phyloP scores from a whole-genome alignment of 2,888 invertebrate genomes.

The Idaea straminata region DNA sequence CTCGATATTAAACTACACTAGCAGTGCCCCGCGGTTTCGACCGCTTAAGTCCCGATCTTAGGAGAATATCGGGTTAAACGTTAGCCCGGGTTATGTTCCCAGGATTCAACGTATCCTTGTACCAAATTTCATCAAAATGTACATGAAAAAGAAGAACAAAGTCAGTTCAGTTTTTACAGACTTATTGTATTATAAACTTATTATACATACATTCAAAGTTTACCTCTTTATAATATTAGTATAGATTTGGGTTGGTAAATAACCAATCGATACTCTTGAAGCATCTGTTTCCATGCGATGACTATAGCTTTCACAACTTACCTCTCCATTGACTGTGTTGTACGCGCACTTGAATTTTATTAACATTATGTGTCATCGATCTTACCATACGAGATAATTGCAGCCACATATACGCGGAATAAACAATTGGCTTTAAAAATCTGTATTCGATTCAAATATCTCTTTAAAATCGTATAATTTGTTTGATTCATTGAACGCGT shows the following conservation, averaged over 20 bases:
- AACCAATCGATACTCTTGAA: conserved; percentile 10
- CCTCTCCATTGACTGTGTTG: conserved; percentile 77
- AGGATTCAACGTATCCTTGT: neutral
- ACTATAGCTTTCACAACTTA: conserved; percentile 43
- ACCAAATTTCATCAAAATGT: too few species aligned
- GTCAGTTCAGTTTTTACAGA: conserved; percentile 3
- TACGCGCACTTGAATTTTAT: conserved; percentile 32
- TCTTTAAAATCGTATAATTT: neutral
- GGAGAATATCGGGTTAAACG: neutral
- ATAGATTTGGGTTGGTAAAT: conserved; percentile 46
- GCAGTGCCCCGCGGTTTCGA: neutral
- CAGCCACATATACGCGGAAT: neutral
- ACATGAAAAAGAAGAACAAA: too few species aligned
- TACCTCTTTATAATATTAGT: conserved; percentile 8
- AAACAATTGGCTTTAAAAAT: neutral
- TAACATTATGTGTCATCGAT: neutral
- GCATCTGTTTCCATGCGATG: conserved; percentile 29
- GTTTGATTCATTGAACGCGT: neutral
- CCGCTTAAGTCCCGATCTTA: neutral
- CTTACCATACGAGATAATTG: neutral
- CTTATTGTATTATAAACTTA: conserved; percentile 1
- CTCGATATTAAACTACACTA: neutral
- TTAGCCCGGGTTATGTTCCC: neutral
- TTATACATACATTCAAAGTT: conserved; percentile 10
- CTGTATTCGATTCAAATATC: neutral